Evolutionary conservation across 2,888 invertebrate genomes (phyloP).

Genomic region (Drosophila quinaria): DNA sequence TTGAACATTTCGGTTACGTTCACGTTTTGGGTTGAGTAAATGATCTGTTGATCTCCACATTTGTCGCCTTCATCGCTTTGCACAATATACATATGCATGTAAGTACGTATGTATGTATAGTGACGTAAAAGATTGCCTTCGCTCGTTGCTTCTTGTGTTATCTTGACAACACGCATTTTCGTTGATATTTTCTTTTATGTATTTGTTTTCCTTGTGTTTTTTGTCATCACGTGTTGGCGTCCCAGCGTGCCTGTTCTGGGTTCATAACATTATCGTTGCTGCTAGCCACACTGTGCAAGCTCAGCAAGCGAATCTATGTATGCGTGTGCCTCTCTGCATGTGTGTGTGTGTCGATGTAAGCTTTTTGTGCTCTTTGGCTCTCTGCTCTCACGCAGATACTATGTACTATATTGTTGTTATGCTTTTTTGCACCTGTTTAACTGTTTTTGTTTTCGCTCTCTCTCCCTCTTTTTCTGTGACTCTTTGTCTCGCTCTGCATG

Average conservation of each 20-base stretch:
- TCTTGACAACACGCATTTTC: conserved; percentile 52
- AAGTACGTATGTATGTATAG: no score
- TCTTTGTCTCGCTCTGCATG: conserved; percentile 7
- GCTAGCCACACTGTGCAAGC: conserved; percentile 57
- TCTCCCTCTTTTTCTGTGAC: conserved; percentile 11
- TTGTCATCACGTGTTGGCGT: conserved; percentile 67
- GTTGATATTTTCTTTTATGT: conserved; percentile 18
- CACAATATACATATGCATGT: no score
- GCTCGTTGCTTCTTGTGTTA: conserved; percentile 50
- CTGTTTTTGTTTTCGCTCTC: conserved; percentile 64
- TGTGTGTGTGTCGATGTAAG: conserved; percentile 28
- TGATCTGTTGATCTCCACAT: conserved; percentile 78
- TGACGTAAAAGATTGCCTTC: conserved; percentile 77
- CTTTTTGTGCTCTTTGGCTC: conserved; percentile 43
- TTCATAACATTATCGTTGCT: conserved; percentile 23
- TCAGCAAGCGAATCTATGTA: conserved; percentile 20
- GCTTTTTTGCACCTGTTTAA: conserved; percentile 77
- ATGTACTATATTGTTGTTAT: conserved; percentile 38
- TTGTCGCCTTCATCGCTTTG: conserved; percentile 56
- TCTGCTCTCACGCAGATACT: conserved; percentile 21
- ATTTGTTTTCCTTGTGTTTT: conserved; percentile 2
- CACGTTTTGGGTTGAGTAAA: conserved; percentile 66
- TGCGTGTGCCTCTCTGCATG: conserved; percentile 6
- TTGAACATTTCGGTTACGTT: conserved; percentile 66
- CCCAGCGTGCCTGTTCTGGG: conserved; percentile 27